phyloP scores from a whole-genome alignment of 2,113 vertebrate species.

The Synodontis membranacea region DNA sequence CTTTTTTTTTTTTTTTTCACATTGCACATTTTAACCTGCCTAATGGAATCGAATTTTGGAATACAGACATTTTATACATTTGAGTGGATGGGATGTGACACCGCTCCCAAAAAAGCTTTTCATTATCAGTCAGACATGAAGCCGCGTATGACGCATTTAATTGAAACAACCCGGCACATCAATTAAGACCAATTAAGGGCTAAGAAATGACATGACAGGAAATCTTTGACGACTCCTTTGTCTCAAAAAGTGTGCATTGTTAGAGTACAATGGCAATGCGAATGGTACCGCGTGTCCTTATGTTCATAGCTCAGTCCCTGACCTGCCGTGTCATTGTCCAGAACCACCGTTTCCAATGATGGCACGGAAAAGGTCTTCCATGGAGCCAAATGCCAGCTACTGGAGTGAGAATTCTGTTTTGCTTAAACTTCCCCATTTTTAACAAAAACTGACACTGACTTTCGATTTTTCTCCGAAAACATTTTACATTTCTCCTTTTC shows the following conservation, averaged over 20 bases:
- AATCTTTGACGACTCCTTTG: constrained; percentile 23
- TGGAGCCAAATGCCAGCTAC: constrained; percentile 8
- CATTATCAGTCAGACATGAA: neutral
- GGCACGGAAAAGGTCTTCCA: constrained; percentile 13
- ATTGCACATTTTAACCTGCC: neutral
- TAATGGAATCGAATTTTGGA: neutral
- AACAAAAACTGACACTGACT: neutral
- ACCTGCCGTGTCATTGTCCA: constrained; percentile 39
- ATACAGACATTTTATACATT: neutral
- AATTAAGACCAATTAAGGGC: constrained; percentile 17
- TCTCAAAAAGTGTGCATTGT: constrained; percentile 25
- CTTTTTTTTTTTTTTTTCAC: too few species aligned
- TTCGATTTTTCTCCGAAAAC: neutral
- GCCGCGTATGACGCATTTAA: neutral
- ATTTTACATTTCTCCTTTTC: neutral
- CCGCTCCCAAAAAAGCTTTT: neutral
- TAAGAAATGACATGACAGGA: neutral
- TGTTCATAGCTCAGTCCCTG: constrained; percentile 35
- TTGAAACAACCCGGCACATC: neutral
- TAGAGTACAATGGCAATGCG: constrained; percentile 32
- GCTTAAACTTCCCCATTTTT: neutral
- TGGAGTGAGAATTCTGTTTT: neutral
- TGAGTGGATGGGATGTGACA: too few species aligned
- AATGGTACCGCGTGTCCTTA: constrained; percentile 3
- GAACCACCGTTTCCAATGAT: neutral